phyloP scores from a whole-genome alignment of 2,888 invertebrate genomes.

The Diarsia dahlii region DNA sequence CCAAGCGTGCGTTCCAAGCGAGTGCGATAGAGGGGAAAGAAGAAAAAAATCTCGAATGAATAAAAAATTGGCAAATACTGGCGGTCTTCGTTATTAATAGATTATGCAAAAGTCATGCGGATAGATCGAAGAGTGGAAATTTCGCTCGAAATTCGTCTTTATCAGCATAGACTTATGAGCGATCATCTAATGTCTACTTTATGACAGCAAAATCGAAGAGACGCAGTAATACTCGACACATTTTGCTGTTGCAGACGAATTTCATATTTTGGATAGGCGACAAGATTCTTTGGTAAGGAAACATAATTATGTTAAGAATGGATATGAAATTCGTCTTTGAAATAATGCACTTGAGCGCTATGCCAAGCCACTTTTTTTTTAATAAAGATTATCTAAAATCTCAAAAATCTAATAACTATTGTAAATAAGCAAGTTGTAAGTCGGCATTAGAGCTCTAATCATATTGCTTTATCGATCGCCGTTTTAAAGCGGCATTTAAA shows the following conservation, averaged over 20 bases:
- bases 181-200: conserved; percentile 65
- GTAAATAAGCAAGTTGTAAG: conserved; percentile 58
- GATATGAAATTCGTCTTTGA: conserved; percentile 60
- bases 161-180: conserved; percentile 65
- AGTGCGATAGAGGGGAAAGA: conserved; percentile 90
- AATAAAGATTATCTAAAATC: conserved; percentile 59
- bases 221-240: conserved; percentile 50
- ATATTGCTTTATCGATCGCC: conserved; percentile 26
- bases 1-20: conserved; percentile 91
- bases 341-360: conserved; percentile 70
- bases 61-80: conserved; percentile 79
- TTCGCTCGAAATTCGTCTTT: conserved; percentile 62
- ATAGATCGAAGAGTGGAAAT: conserved; percentile 71
- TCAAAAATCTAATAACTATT: conserved; percentile 64
- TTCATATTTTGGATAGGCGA: conserved; percentile 46
- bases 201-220: conserved; percentile 59
- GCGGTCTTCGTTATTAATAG: conserved; percentile 64
- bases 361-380: conserved; percentile 71
- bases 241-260: conserved; percentile 60
- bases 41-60: conserved; percentile 87
- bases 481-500: neutral
- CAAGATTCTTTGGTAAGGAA: conserved; percentile 8
- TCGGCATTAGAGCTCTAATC: conserved; percentile 59
- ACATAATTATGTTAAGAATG: conserved; percentile 20
- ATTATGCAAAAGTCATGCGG: conserved; percentile 81